Evolutionary conservation across 2,113 vertebrate species (phyloP).

Genomic region (Protobothrops mucrosquamatus): DNA sequence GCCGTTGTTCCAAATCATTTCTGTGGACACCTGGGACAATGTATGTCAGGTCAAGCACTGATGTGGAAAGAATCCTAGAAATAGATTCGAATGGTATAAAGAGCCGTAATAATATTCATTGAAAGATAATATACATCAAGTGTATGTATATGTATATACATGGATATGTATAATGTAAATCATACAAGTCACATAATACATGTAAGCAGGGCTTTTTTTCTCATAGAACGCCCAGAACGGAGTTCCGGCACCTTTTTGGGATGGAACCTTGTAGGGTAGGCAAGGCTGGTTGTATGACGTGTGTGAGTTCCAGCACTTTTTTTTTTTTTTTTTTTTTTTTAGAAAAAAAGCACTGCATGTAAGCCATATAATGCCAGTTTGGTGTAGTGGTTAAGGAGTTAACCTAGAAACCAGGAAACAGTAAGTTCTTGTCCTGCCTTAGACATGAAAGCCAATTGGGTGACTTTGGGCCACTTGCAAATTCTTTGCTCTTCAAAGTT

Average conservation of each 20-base stretch:
- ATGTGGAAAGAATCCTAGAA: background rate
- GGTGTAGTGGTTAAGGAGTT: background rate
- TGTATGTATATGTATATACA: background rate
- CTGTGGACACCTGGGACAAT: rapidly evolving
- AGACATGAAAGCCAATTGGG: no score
- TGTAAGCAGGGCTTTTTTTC: background rate
- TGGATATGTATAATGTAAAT: background rate
- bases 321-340: no score
- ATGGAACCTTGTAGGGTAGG: no score
- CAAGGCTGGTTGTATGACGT: no score
- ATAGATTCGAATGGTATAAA: rapidly evolving
- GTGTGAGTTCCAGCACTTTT: no score
- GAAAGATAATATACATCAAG: background rate
- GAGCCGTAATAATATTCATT: background rate
- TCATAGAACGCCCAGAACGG: no score
- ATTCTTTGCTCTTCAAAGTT: background rate
- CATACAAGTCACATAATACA: background rate
- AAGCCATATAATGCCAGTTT: background rate
- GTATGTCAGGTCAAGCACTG: background rate
- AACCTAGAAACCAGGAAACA: background rate
- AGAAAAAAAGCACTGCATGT: background rate
- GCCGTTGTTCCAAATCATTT: background rate
- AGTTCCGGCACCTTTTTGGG: no score
- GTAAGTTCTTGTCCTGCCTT: background rate
- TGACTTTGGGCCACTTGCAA: background rate